phyloP scores from a whole-genome alignment of 2,797 vertebrate species.

The Pseudochromis fuscus region DNA sequence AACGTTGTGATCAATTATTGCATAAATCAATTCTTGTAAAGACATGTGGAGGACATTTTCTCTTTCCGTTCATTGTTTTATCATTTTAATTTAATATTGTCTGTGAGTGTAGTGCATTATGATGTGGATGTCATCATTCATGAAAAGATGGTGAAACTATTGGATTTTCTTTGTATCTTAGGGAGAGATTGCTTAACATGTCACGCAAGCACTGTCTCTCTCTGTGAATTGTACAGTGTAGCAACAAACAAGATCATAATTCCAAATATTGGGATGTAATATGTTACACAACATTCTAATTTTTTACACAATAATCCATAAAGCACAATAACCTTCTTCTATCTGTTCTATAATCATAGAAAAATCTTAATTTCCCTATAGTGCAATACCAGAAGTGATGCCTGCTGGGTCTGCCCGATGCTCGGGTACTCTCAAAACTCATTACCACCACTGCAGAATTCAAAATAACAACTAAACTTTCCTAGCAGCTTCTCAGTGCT shows the following conservation, averaged over 20 bases:
- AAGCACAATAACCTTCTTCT: neutral
- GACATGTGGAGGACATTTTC: neutral
- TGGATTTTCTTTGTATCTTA: too few species aligned
- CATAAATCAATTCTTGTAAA: neutral
- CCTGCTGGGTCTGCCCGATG: slow-evolving; percentile 8
- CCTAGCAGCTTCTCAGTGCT: slow-evolving; percentile 12
- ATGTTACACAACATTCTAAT: neutral
- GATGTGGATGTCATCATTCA: neutral
- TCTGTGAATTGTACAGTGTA: neutral
- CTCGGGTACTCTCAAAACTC: slow-evolving; percentile 43
- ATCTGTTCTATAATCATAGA: neutral
- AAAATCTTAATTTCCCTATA: slow-evolving; percentile 48
- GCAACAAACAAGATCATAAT: neutral
- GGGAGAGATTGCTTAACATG: neutral
- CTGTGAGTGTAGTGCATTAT: neutral
- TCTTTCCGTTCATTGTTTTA: slow-evolving; percentile 2
- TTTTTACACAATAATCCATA: slow-evolving; percentile 1
- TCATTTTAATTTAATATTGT: slow-evolving; percentile 1
- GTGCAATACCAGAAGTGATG: slow-evolving; percentile 13
- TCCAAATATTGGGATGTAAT: neutral
- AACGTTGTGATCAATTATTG: neutral
- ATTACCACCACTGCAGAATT: slow-evolving; percentile 45
- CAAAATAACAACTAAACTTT: slow-evolving; percentile 33
- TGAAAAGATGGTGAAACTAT: too few species aligned
- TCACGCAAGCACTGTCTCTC: neutral